Conservation (phyloP, 2,888 invertebrate genomes). For the Druceiella hillmani region DNA sequence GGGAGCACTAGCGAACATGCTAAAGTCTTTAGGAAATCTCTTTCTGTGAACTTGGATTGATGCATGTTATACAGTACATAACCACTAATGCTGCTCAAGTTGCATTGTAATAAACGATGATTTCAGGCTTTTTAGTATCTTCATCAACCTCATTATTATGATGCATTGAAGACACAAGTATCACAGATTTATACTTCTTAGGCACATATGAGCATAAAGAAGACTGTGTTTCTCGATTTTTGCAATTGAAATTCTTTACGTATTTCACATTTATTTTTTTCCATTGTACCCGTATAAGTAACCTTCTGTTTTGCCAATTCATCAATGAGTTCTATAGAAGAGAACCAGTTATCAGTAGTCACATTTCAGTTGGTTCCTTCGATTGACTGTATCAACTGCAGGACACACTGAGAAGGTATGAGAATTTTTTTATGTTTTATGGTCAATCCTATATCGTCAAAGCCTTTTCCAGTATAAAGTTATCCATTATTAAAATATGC, state of each 20-base stretch:
- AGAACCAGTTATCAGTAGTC: slow-evolving; percentile 21
- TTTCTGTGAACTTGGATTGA: too few species aligned
- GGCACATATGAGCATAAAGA: too few species aligned
- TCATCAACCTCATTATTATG: background rate
- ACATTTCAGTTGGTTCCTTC: slow-evolving; percentile 22
- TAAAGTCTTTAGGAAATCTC: too few species aligned
- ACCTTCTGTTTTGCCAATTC: slow-evolving; percentile 15
- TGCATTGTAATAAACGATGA: background rate
- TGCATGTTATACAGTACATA: too few species aligned
- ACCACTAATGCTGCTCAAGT: too few species aligned
- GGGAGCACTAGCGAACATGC: slow-evolving; percentile 11
- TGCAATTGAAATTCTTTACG: too few species aligned
- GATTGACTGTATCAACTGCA: slow-evolving; percentile 21
- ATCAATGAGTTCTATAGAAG: slow-evolving; percentile 17
- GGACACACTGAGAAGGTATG: slow-evolving; percentile 22
- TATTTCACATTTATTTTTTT: slow-evolving; percentile 13
- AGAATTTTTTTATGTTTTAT: slow-evolving; percentile 19
- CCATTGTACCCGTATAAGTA: slow-evolving; percentile 18
- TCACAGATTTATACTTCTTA: too few species aligned
- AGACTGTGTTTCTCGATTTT: too few species aligned
- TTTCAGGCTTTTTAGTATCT: slow-evolving; percentile 2
- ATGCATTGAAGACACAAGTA: too few species aligned
- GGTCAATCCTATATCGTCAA: slow-evolving; percentile 17
- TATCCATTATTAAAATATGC: slow-evolving; percentile 18
- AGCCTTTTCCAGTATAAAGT: slow-evolving; percentile 17